Evolutionary conservation across 2,888 invertebrate genomes (phyloP).

Genomic region (Nomada fabriciana): DNA sequence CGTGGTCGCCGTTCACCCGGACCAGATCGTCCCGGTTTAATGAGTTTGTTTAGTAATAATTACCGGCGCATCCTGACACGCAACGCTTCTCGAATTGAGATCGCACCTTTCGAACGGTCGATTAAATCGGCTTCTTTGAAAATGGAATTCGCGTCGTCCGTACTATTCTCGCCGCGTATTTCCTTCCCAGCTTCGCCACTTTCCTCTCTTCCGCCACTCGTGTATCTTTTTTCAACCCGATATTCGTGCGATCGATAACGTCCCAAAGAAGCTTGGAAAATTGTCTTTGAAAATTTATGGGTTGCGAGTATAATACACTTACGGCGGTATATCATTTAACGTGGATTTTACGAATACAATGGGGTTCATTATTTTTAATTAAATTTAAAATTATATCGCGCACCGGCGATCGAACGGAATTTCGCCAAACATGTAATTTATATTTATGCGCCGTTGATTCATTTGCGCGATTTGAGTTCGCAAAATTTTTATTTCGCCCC

Average conservation of each 20-base stretch:
- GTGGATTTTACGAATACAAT: slow-evolving; percentile 70
- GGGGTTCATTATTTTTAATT: slow-evolving; percentile 73
- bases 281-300: slow-evolving; percentile 67
- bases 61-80: slow-evolving; percentile 59
- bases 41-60: slow-evolving; percentile 75
- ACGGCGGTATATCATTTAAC: slow-evolving; percentile 70
- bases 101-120: slow-evolving; percentile 57
- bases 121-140: slow-evolving; percentile 34
- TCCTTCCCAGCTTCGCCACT: too few species aligned
- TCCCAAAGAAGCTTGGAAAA: slow-evolving; percentile 55
- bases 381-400: slow-evolving; percentile 73
- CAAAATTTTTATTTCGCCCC: slow-evolving; percentile 65
- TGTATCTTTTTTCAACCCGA: background rate
- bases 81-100: slow-evolving; percentile 38
- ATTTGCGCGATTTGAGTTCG: slow-evolving; percentile 72
- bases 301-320: slow-evolving; percentile 68
- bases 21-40: slow-evolving; percentile 72
- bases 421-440: slow-evolving; percentile 71
- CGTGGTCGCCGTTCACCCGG: slow-evolving; percentile 67
- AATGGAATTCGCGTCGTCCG: background rate
- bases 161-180: too few species aligned
- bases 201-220: background rate
- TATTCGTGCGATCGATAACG: slow-evolving; percentile 46
- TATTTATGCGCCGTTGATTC: slow-evolving; percentile 73
- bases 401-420: slow-evolving; percentile 59